Conservation (phyloP, 2,113 vertebrate genomes). For the Isichthys henryi region DNA sequence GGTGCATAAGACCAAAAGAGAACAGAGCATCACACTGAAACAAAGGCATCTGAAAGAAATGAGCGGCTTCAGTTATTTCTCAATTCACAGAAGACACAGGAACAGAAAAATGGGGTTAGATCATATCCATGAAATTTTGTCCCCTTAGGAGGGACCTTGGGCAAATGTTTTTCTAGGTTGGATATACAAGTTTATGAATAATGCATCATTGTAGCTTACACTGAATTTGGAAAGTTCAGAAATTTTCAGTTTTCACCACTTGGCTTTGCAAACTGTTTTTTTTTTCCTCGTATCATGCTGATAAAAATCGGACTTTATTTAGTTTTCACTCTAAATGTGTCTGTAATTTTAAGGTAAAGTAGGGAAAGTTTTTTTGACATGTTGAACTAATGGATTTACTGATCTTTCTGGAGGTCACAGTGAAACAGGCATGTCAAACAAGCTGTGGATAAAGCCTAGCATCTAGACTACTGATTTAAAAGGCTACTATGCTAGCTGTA, state of each 20-base stretch:
- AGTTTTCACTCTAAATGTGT: neutral
- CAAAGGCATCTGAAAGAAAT: neutral
- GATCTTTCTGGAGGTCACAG: neutral
- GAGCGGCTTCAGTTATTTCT: neutral
- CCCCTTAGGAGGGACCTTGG: neutral
- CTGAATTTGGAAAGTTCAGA: neutral
- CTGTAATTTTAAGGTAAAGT: neutral
- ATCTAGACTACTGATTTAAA: neutral
- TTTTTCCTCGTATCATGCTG: too few relatives aligned
- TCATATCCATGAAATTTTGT: neutral
- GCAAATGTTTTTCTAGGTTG: neutral
- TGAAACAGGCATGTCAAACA: neutral
- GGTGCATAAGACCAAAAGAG: neutral
- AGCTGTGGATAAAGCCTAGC: neutral
- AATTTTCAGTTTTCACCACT: neutral
- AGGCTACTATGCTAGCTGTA: neutral
- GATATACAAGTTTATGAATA: neutral
- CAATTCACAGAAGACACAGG: neutral
- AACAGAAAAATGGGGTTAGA: neutral
- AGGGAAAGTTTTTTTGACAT: neutral
- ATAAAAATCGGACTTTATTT: neutral
- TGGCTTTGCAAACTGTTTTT: neutral
- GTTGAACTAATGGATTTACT: neutral
- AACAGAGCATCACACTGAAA: neutral
- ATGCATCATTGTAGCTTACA: neutral